Base-by-base conservation (phyloP, 2,113 vertebrate species). In the Colistium nudipinnis region DNA sequence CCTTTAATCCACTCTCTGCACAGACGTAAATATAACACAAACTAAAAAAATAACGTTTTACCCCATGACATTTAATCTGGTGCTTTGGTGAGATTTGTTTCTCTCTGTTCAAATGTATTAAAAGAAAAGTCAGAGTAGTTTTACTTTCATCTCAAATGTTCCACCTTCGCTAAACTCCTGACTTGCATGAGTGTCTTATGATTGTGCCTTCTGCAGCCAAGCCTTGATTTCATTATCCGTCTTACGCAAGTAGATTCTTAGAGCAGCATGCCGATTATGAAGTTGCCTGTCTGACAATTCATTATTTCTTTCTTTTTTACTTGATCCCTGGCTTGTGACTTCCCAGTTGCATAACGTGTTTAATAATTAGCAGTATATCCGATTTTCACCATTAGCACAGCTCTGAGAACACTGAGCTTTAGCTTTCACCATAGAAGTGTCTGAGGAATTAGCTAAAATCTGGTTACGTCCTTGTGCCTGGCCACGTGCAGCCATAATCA, bases 201-300 rank as follows among this genome's bases (percentile, higher is more conserved):
- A 5, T 31, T 31, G 30, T 31, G 2, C 19, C 1, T 24, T 35
- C 13, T 16, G 5, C 14, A n/a, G 4, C 25, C 27, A 14, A 4
- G 16, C 43, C 4, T 16, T n/a, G 10, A 41, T 54, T 17, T 65
- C 4, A 17, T 54, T 24, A 45, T 33, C 13, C 4, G 0, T 19
- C 31, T 48, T 62, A n/a, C 20, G 59, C 66, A 70, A 72, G 36
- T 54, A 19, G 13, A 62, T 33, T 36, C n/a, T 20, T 52, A 12
- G 14, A 62, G 44, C 35, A 30, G 41, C 27, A 22, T 27, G 25
- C 43, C 13, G 22, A 57, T 57, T 44, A 27, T 19, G 22, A 55
- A 9, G 4, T 36, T 7, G 16, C 38, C n/a, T 13, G 25, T 25
- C 2, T 57, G 24, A 54, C 19, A n/a, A n/a, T n/a, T n/a, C n/a